Conservation (phyloP, 2,797 vertebrate species). For the Tachyglossus aculeatus region DNA sequence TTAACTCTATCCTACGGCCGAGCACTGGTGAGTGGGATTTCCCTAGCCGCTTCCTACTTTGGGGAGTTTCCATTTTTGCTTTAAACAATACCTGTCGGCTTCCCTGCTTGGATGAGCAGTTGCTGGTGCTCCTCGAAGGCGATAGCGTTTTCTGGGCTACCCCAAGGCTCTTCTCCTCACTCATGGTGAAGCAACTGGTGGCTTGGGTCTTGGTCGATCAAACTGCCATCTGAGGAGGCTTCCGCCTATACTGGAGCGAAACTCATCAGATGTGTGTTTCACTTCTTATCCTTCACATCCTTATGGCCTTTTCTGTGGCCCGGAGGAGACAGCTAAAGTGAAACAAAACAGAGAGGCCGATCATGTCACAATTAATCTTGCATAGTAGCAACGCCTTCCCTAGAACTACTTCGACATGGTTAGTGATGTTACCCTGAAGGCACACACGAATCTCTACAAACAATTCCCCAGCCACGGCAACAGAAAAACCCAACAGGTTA, state of each 20-base stretch:
- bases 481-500: neutral
- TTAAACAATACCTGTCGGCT: slow-evolving; percentile 87
- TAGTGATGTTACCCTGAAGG: neutral
- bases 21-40: no score
- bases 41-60: no score
- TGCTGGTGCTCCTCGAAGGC: slow-evolving; percentile 93
- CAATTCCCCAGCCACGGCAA: neutral
- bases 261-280: slow-evolving; percentile 38
- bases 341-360: slow-evolving; percentile 13
- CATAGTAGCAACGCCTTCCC: neutral
- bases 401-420: no score
- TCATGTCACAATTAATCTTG: neutral
- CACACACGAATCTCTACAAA: slow-evolving; percentile 14
- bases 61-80: no score
- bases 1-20: no score
- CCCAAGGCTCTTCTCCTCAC: slow-evolving; percentile 83
- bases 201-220: slow-evolving; percentile 28
- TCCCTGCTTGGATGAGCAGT: slow-evolving; percentile 93
- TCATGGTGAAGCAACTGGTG: slow-evolving; percentile 74
- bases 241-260: slow-evolving; percentile 14
- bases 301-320: slow-evolving; percentile 44
- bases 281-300: slow-evolving; percentile 33
- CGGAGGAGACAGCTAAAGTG: slow-evolving; percentile 51
- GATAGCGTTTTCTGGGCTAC: slow-evolving; percentile 92
- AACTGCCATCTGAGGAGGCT: slow-evolving; percentile 39